Evolutionary conservation across 1,140 invertebrate species (phyloP), one percentile per base, ranked within the genome.

Genomic region (Zophobas atratus): DNA sequence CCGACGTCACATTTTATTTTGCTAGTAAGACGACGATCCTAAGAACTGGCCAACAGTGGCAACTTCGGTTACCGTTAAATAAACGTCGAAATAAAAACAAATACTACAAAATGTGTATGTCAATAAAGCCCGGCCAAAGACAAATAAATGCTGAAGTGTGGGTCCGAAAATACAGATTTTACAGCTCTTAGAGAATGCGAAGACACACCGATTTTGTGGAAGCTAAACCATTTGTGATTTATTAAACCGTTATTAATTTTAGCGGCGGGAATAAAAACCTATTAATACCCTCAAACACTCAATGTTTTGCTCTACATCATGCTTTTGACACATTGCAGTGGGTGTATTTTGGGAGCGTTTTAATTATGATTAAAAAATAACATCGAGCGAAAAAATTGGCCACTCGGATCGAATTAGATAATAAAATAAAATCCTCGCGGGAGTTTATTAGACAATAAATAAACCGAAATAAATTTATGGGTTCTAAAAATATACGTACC

Each of bases 1-100:
- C 20, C 20, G 20, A 20, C 20, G 20, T 20, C 20, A 20, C 20
- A 20, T 20, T 20, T 20, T 20, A 20, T 20, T 20, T 20, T 20
- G 20, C 20, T 20, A 20, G 20, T 20, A 20, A 20, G 20, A 20
- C 6, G 43, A 8, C 6, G 43, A 46, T 8, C 43, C 3, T 67
- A 36, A 67, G 43, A 63, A 67, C 20, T 67, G 6, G 60, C 60
- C 41, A 67, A 67, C 60, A 67, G 32, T 67, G 35, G 38, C 60
- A 38, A 43, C 60, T 36, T 60, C 32, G 36, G 3, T 46, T 41
- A 41, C n/a, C 33, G 38, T 48, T 67, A 41, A 67, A 67, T 67
- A 67, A 67, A 67, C 60, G 3, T n/a, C 20, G 8, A 67, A 41
- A 39, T 41, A 5, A 67, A 67, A 67, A 43, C 60, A 67, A 67